Conservation (phyloP, 2,113 vertebrate species). For the western clawed frog (Xenopus tropicalis) region UCB_Xtro_10.0 CM004443.2:174859001-174859500, state of each 20-base stretch:
- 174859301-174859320: too few relatives aligned
- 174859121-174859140: not conserved
- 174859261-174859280: not conserved
- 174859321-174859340: too few relatives aligned
- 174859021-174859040: conserved; percentile 1
- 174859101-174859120: conserved; percentile 8
- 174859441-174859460: too few relatives aligned
- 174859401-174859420: too few relatives aligned
- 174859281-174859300: not conserved
- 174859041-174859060: conserved; percentile 9
- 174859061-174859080: conserved; percentile 20
- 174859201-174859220: not conserved
- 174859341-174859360: too few relatives aligned
- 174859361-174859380: too few relatives aligned
- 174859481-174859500: too few relatives aligned
- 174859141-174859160: conserved; percentile 4
- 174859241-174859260: not conserved
- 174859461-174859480: too few relatives aligned
- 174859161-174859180: not conserved
- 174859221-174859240: not conserved
- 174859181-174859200: conserved; percentile 18
- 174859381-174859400: too few relatives aligned
- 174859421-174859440: too few relatives aligned
- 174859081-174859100: conserved; percentile 28
- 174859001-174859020: conserved; percentile 6